Evolutionary conservation across 2,113 vertebrate species (phyloP).

Genomic region (Mobula hypostoma): DNA sequence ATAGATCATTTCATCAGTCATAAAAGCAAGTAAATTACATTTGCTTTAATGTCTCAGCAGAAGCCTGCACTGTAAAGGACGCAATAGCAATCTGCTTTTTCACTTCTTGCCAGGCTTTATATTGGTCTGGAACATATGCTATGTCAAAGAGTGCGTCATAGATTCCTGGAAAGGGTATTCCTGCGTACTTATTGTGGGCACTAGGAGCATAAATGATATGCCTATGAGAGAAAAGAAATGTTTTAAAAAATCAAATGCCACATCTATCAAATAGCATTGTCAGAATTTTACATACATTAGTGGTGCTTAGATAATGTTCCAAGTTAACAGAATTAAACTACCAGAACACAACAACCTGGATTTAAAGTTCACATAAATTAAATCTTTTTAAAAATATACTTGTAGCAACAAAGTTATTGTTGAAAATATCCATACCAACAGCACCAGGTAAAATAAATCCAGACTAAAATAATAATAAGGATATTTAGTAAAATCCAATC

Average conservation of each 20-base stretch:
- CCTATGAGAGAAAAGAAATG: conserved; percentile 50
- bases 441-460: not conserved
- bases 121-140: conserved; percentile 54
- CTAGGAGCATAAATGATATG: conserved; percentile 88
- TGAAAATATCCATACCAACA: no score
- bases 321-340: not conserved
- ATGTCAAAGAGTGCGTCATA: conserved; percentile 86
- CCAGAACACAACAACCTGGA: not conserved
- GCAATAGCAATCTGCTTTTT: conserved; percentile 81
- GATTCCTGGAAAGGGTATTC: conserved; percentile 86
- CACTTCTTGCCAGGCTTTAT: conserved; percentile 73
- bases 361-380: not conserved
- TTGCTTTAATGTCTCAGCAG: conserved; percentile 65
- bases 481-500: no score
- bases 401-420: not conserved
- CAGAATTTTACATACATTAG: not conserved
- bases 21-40: conserved; percentile 44
- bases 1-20: no score
- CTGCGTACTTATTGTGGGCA: conserved; percentile 85
- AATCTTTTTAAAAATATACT: not conserved
- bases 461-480: not conserved
- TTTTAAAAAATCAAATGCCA: not conserved
- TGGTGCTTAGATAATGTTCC: not conserved
- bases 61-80: conserved; percentile 77
- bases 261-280: not conserved